Percentiles rank a stretch among this genome's conserved stretches.
Evolutionary conservation across 2,888 invertebrate genomes (phyloP).

Genomic region (Ryuthela nishihirai): DNA sequence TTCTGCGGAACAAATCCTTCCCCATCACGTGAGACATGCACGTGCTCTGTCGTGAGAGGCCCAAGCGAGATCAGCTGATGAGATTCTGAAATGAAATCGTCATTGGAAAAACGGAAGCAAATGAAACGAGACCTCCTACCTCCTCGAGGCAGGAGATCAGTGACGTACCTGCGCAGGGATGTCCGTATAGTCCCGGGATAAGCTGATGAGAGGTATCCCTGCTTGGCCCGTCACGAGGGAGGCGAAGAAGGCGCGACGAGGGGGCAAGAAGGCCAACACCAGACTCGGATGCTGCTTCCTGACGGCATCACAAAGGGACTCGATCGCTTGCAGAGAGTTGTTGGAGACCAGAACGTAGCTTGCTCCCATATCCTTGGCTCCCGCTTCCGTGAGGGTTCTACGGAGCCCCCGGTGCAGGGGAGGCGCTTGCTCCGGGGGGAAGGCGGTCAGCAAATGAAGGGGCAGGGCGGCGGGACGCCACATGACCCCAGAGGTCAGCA

Average conservation of each 20-base stretch:
- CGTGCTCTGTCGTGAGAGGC: too few relatives aligned
- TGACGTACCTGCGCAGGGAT: slow-evolving; percentile 20
- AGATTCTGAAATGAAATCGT: too few relatives aligned
- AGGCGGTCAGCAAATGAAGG: slow-evolving; percentile 19
- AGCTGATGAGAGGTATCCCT: slow-evolving; percentile 14
- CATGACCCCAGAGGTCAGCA: too few relatives aligned
- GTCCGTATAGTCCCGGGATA: slow-evolving; percentile 22
- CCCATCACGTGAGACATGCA: too few relatives aligned
- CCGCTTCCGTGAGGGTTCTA: slow-evolving; percentile 12
- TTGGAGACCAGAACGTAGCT: slow-evolving; percentile 2
- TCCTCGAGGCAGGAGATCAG: too few relatives aligned
- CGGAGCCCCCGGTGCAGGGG: slow-evolving; percentile 16
- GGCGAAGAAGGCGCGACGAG: slow-evolving; percentile 12
- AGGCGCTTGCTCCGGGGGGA: slow-evolving; percentile 21
- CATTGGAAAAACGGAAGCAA: too few relatives aligned
- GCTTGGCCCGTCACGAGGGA: slow-evolving; percentile 24
- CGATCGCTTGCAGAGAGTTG: slow-evolving; percentile 8
- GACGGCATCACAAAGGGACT: slow-evolving; percentile 13
- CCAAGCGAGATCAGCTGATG: too few relatives aligned
- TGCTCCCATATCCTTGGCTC: slow-evolving; percentile 13
- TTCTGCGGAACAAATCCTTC: too few relatives aligned
- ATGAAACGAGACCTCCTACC: too few relatives aligned
- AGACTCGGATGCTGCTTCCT: slow-evolving; percentile 14
- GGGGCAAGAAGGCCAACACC: slow-evolving; percentile 16
- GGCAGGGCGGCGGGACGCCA: slow-evolving; percentile 13